Evolutionary conservation across 2,113 vertebrate species (phyloP).

Genomic region (Rhabdornis inornatus): DNA sequence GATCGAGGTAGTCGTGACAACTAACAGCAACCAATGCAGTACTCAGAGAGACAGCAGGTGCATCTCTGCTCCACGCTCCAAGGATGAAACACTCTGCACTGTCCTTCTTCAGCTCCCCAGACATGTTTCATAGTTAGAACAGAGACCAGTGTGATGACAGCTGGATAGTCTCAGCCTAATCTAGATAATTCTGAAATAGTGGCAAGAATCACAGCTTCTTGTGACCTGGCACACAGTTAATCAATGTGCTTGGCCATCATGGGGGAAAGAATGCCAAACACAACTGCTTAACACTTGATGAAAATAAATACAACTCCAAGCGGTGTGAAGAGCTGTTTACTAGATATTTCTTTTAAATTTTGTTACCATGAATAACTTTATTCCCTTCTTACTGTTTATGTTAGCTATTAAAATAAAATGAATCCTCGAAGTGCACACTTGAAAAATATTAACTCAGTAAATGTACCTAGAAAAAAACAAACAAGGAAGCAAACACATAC

Average conservation of each 20-base stretch:
- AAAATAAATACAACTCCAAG: not conserved
- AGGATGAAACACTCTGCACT: not conserved
- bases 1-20: not conserved
- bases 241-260: not conserved
- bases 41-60: constrained; percentile 44
- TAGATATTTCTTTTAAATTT: not conserved
- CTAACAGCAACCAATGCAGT: not conserved
- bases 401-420: not conserved
- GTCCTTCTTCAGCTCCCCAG: not conserved
- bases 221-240: constrained; percentile 41
- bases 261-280: not conserved
- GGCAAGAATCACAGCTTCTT: constrained; percentile 29
- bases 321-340: not conserved
- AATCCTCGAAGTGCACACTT: not conserved
- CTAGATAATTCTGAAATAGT: constrained; percentile 1
- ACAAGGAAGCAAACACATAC: not conserved
- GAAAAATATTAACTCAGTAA: not conserved
- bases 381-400: not conserved
- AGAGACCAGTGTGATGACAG: constrained; percentile 20
- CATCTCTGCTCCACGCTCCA: constrained; percentile 44
- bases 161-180: not conserved
- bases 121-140: not conserved
- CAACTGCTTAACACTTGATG: not conserved
- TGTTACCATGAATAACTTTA: not conserved
- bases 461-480: not conserved